These are phyloP conservation scores for Pararge aegeria DNA, from an alignment of 1,140 invertebrate species.

Conservation along the genomic window DNA sequence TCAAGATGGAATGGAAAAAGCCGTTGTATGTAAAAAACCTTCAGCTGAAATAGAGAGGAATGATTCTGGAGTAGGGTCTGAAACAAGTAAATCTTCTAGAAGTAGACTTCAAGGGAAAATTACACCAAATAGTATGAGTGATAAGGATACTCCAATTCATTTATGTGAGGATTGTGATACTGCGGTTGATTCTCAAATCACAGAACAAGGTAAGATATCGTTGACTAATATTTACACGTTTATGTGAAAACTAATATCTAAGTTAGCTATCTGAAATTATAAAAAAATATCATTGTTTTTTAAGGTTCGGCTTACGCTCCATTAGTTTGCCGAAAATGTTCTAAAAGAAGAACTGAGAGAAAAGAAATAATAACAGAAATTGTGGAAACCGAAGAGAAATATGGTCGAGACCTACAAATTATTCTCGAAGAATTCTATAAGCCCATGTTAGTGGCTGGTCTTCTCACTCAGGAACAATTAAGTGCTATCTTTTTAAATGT, in stretches of 20 bases:
- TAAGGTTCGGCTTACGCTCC: constrained; percentile 86
- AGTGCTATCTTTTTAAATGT: constrained; percentile 96
- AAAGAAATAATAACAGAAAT: constrained; percentile 98
- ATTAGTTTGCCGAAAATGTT: constrained; percentile 92
- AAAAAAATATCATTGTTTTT: constrained; percentile 30
- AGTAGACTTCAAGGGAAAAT: constrained; percentile 84
- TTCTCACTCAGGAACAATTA: constrained; percentile 89
- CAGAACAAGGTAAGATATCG: constrained; percentile 82
- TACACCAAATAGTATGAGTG: constrained; percentile 60
- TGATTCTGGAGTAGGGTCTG: constrained; percentile 95
- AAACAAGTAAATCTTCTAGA: constrained; percentile 93
- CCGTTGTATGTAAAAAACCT: constrained; percentile 76
- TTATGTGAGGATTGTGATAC: constrained; percentile 90
- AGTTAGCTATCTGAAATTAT: constrained; percentile 7
- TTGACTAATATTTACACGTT: too few species aligned
- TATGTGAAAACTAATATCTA: constrained; percentile 15
- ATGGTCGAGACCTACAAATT: constrained; percentile 94
- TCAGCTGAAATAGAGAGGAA: constrained; percentile 90
- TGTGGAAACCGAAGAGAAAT: constrained; percentile 97
- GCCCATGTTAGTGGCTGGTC: constrained; percentile 94
- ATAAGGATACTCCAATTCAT: constrained; percentile 79
- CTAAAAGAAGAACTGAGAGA: constrained; percentile 91
- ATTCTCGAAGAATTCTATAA: constrained; percentile 96
- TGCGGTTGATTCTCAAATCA: constrained; percentile 84
- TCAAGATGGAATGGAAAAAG: constrained; percentile 78